Conservation (phyloP, 2,797 vertebrate genomes). For the Pelobates cultripes region DNA sequence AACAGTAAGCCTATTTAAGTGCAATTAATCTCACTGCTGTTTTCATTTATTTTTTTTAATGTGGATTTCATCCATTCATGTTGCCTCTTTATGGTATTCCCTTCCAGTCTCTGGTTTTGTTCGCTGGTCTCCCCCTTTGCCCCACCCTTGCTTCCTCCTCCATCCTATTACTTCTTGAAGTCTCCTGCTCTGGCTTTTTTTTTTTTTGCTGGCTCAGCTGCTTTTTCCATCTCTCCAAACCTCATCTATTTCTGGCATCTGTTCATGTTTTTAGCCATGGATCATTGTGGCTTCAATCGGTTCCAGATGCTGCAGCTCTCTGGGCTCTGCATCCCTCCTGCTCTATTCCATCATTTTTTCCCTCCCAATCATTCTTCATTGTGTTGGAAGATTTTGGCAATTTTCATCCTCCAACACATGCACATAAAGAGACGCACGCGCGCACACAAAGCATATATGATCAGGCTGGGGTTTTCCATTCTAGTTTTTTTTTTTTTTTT, state of each 20-base stretch:
- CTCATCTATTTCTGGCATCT: conserved; percentile 25
- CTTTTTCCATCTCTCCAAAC: conserved; percentile 18
- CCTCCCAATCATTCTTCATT: conserved; percentile 21
- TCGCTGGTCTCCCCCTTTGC: background rate
- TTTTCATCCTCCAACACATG: background rate
- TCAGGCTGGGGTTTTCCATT: too few species aligned
- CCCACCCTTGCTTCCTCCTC: background rate
- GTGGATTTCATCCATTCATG: background rate
- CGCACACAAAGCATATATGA: too few species aligned
- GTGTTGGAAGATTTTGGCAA: conserved; percentile 5
- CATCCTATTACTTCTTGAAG: background rate
- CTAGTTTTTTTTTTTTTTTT: too few species aligned
- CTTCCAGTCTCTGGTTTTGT: background rate
- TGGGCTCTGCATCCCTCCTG: background rate
- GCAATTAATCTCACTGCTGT: background rate
- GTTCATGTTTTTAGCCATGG: conserved; percentile 19
- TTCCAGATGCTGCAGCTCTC: conserved; percentile 29
- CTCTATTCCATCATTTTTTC: conserved; percentile 14
- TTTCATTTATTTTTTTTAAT: background rate
- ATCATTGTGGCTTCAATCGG: conserved; percentile 26
- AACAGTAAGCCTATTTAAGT: too few species aligned
- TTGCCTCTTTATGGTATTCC: too few species aligned
- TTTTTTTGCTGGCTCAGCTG: conserved; percentile 12
- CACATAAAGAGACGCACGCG: background rate
- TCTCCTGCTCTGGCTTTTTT: background rate